These are phyloP conservation scores for Myotis myotis DNA, from an alignment of 2,797 vertebrate species.

Conservation along the genomic window DNA sequence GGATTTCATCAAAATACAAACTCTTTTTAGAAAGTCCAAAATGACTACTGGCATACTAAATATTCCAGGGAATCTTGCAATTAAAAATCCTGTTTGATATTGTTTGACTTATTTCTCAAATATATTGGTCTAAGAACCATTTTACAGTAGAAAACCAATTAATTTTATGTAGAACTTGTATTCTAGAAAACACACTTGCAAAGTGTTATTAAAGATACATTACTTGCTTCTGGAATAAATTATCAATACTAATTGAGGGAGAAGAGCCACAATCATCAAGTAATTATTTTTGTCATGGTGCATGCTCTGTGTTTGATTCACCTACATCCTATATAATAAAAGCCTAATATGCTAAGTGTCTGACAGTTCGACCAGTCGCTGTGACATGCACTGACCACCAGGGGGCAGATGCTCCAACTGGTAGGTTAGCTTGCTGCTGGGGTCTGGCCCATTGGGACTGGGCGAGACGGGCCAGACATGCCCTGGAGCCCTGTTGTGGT, in stretches of 20 bases:
- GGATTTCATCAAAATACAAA: not conserved
- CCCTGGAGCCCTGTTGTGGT: too few species aligned
- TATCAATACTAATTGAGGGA: not conserved
- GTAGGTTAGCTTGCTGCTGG: too few species aligned
- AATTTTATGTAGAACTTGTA: not conserved
- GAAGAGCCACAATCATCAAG: not conserved
- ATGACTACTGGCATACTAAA: not conserved
- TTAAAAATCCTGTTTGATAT: not conserved
- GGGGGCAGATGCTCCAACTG: too few species aligned
- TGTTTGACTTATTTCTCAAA: conserved; percentile 10
- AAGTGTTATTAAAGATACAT: not conserved
- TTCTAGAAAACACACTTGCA: not conserved
- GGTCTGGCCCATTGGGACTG: too few species aligned
- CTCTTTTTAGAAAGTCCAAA: not conserved
- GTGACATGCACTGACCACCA: too few species aligned
- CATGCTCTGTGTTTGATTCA: not conserved
- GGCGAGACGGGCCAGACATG: too few species aligned
- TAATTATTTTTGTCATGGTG: not conserved
- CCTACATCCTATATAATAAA: not conserved
- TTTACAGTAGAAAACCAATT: not conserved
- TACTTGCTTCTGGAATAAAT: not conserved
- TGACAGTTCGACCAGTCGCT: too few species aligned
- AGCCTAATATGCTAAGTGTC: too few species aligned
- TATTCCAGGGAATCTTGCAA: not conserved
- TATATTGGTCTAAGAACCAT: not conserved